Base-by-base conservation (phyloP, 2,113 vertebrate genomes). In the Glaucomys volans region DNA sequence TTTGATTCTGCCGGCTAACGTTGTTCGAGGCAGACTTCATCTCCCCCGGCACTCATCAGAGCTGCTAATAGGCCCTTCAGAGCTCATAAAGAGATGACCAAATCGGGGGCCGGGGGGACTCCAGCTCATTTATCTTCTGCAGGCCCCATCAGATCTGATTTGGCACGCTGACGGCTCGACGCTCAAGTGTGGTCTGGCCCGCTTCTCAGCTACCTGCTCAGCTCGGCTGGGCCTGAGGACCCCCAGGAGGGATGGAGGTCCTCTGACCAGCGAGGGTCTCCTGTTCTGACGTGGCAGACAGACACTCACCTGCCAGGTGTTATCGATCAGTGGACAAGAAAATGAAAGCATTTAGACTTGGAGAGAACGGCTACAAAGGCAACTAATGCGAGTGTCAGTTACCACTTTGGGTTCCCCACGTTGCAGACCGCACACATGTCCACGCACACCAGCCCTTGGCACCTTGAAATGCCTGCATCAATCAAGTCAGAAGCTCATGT, bases 41-140 rank as follows among this genome's bases (percentile, higher is more conserved):
- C 98, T 99, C 98, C 98, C 98, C 98, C 94, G 98, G 98, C 98
- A 98, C 98, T 99, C 98, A 98, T 99, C 99, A 98, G 98, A 98
- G 97, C 98, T 98, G 98, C 98, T 99, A 99, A 99, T 98, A 98
- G 98, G 98, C 98, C 98, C 98, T 99, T 99, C 98, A 98, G 98
- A 99, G 98, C 98, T 98, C 98, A 98, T 98, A 98, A 99, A 98
- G 98, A 98, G 98, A 98, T 99, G 98, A 98, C 98, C 99, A 98
- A 98, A 98, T 98, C 99, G 98, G 96, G 98, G 97, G 97, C 98
- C 97, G 2, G 98, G 98, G 98, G 98, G 98, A 98, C 98, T 98
- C 98, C 82, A 85, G 97, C 98, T 98, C 98, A 99, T 99, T 99
- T 99, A 98, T 99, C 98, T 99, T 99, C 98, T 80, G 64, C 97